Conservation (phyloP, 2,113 vertebrate genomes). For the Cavia porcellus region DNA sequence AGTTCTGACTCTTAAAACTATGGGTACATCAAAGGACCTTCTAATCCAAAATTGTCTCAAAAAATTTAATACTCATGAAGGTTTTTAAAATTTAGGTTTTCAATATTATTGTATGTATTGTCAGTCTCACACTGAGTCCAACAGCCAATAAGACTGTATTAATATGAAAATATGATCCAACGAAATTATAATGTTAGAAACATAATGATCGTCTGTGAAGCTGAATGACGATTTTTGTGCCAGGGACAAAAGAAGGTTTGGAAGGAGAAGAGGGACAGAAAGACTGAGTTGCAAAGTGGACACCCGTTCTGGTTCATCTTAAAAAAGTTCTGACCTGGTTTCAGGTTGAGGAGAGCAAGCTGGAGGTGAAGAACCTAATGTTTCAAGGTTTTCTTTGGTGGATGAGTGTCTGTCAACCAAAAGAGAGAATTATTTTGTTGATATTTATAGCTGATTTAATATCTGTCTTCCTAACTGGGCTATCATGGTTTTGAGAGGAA, state of each 20-base stretch:
- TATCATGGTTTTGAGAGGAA: not conserved
- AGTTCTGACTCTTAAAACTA: conserved; percentile 10
- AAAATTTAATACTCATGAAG: not conserved
- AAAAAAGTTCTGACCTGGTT: not conserved
- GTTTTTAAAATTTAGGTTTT: not conserved
- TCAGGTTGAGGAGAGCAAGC: not conserved
- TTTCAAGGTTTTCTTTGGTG: not conserved
- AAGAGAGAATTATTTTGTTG: not conserved
- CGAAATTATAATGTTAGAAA: not conserved
- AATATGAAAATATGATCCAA: not conserved
- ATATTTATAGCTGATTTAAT: not conserved
- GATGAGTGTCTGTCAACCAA: not conserved
- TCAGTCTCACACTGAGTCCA: not conserved
- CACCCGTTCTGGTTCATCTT: not conserved
- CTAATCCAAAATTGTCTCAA: not conserved
- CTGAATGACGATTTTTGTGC: not conserved
- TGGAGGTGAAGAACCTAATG: not conserved
- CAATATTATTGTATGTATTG: not conserved
- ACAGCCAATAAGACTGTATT: not conserved
- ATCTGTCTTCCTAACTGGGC: not conserved
- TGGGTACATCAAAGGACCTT: conserved; percentile 10
- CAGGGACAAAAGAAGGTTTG: not conserved
- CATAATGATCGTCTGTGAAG: not conserved
- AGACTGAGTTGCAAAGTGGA: not conserved
- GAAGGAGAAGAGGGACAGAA: not conserved